Conservation (phyloP, 2,888 invertebrate genomes). For the Augiades crinisus region DNA sequence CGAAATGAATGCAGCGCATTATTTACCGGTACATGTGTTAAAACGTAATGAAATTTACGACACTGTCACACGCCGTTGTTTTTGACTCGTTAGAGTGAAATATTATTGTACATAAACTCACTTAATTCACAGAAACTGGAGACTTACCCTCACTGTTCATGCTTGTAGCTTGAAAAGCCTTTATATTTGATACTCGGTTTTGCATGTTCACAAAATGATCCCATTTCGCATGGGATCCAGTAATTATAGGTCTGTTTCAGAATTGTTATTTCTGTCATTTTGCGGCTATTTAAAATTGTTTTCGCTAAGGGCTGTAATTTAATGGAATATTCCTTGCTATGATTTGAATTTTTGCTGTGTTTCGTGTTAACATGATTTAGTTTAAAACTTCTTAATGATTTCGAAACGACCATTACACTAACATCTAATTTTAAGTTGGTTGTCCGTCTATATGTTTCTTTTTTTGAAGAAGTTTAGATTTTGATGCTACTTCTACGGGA, state of each 20-base stretch:
- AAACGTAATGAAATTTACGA: constrained; percentile 44
- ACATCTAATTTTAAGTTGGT: too few species aligned
- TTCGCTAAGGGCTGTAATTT: not conserved
- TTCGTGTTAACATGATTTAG: too few species aligned
- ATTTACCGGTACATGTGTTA: constrained; percentile 35
- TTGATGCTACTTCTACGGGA: too few species aligned
- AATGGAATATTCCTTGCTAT: too few species aligned
- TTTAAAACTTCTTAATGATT: too few species aligned
- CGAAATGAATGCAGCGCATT: constrained; percentile 42
- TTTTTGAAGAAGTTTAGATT: too few species aligned
- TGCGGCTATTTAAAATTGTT: not conserved
- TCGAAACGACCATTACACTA: too few species aligned
- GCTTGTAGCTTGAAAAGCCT: not conserved
- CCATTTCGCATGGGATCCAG: constrained; percentile 4
- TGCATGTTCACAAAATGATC: constrained; percentile 10
- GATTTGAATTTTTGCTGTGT: too few species aligned
- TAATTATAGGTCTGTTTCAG: constrained; percentile 3
- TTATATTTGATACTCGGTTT: not conserved
- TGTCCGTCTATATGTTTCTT: too few species aligned
- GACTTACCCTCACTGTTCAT: not conserved
- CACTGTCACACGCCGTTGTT: constrained; percentile 31
- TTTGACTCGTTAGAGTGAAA: constrained; percentile 28
- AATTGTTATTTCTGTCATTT: not conserved
- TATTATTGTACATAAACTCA: constrained; percentile 9
- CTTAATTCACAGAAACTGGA: constrained; percentile 7